Evolutionary conservation across 1,140 invertebrate genomes (phyloP).

Genomic region (Bombus polaris): DNA sequence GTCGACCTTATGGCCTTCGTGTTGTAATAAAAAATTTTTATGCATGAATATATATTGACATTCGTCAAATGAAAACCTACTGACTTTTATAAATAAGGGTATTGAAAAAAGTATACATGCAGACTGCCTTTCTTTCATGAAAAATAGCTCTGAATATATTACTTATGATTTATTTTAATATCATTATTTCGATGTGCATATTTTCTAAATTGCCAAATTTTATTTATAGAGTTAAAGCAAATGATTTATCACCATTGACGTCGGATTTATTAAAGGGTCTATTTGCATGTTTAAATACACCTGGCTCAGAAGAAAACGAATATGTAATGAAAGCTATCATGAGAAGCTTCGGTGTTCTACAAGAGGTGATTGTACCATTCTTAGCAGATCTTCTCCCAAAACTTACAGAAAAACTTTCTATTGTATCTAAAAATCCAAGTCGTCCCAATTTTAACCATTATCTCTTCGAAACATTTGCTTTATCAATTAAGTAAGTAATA

Average conservation of each 20-base stretch:
- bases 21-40: too few relatives aligned
- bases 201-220: conserved; percentile 31
- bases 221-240: conserved; percentile 84
- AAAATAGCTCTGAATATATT: too few relatives aligned
- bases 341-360: conserved; percentile 91
- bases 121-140: too few relatives aligned
- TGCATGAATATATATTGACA: too few relatives aligned
- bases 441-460: conserved; percentile 99
- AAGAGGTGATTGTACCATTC: conserved; percentile 92
- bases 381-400: conserved; percentile 91
- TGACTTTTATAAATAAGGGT: too few relatives aligned
- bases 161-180: neutral
- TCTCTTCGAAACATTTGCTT: conserved; percentile 95
- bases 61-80: too few relatives aligned
- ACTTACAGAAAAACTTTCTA: conserved; percentile 91
- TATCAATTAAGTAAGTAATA: conserved; percentile 89
- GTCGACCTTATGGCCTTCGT: too few relatives aligned
- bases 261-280: conserved; percentile 88
- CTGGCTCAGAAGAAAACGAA: conserved; percentile 95
- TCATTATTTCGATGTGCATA: neutral
- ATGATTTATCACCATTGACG: conserved; percentile 85
- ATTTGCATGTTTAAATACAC: conserved; percentile 88
- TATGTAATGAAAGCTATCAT: conserved; percentile 99
- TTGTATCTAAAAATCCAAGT: conserved; percentile 96
- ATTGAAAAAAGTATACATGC: too few relatives aligned